Conservation (phyloP, 2,113 vertebrate genomes). For the Pyxicephalus adspersus region DNA sequence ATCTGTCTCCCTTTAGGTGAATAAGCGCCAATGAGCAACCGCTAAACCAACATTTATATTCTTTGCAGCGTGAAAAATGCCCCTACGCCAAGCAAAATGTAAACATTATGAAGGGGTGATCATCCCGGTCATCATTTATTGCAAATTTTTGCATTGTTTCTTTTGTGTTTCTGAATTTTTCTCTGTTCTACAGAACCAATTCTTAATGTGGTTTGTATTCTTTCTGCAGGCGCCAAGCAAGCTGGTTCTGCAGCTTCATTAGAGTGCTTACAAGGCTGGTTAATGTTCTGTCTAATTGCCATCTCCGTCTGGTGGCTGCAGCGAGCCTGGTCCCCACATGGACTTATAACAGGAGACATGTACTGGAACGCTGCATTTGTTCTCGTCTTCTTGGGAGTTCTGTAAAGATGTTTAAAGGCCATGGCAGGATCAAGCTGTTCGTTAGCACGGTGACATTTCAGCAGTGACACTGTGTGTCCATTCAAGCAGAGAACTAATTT, state of each 20-base stretch:
- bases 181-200: background rate
- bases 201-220: constrained; percentile 22
- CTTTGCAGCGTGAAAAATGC: background rate
- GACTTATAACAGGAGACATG: constrained; percentile 12
- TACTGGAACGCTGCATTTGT: background rate
- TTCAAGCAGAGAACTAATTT: constrained; percentile 10
- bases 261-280: constrained; percentile 27
- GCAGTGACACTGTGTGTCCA: background rate
- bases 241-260: constrained; percentile 1
- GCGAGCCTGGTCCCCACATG: constrained; percentile 24
- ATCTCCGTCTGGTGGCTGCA: constrained; percentile 9
- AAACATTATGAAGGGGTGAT: background rate
- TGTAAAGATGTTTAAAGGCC: constrained; percentile 30
- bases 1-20: constrained; percentile 10
- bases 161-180: background rate
- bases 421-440: constrained; percentile 10
- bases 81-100: background rate
- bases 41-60: constrained; percentile 33
- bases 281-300: constrained; percentile 36
- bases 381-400: constrained; percentile 19
- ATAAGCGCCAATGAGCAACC: constrained; percentile 13
- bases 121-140: background rate
- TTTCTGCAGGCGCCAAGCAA: constrained; percentile 1
- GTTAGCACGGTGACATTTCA: constrained; percentile 26
- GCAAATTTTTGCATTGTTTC: background rate